These are phyloP conservation scores for Manis crassicaudata DNA, from an alignment of 2,797 vertebrate species.

Conservation along the genomic window DNA sequence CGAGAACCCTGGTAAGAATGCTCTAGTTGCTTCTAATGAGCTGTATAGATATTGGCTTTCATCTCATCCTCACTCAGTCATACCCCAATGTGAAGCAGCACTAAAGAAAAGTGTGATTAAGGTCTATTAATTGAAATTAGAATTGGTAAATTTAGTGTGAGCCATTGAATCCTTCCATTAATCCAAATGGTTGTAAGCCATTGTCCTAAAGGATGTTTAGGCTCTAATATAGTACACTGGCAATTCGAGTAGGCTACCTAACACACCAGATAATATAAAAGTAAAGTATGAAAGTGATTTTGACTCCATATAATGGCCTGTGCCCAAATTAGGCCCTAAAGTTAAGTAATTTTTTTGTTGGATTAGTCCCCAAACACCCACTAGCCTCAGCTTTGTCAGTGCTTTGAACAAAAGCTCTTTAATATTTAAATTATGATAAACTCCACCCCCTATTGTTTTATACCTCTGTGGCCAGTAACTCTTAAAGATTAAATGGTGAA, in stretches of 20 bases:
- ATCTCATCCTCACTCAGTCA: neutral
- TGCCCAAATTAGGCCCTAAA: neutral
- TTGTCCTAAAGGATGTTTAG: neutral
- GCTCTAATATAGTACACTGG: neutral
- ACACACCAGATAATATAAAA: constrained; percentile 6
- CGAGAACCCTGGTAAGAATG: neutral
- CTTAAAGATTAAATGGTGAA: neutral
- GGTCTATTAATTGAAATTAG: constrained; percentile 33
- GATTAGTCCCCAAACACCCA: constrained; percentile 7
- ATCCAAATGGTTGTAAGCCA: neutral
- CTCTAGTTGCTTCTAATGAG: neutral
- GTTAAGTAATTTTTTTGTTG: constrained; percentile 45
- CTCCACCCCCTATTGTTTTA: neutral
- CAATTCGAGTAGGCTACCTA: neutral
- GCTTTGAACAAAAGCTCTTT: constrained; percentile 16
- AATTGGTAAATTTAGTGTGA: constrained; percentile 39
- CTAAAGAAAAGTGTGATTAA: constrained; percentile 35
- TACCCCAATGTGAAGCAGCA: neutral
- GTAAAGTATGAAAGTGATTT: neutral
- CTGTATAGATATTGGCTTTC: neutral
- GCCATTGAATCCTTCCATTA: neutral
- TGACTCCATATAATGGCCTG: neutral
- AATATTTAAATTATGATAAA: constrained; percentile 41
- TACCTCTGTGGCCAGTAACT: constrained; percentile 3
- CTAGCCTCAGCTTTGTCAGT: neutral